phyloP scores from a whole-genome alignment of 2,797 vertebrate species.

The Muraenolepis orangiensis region DNA sequence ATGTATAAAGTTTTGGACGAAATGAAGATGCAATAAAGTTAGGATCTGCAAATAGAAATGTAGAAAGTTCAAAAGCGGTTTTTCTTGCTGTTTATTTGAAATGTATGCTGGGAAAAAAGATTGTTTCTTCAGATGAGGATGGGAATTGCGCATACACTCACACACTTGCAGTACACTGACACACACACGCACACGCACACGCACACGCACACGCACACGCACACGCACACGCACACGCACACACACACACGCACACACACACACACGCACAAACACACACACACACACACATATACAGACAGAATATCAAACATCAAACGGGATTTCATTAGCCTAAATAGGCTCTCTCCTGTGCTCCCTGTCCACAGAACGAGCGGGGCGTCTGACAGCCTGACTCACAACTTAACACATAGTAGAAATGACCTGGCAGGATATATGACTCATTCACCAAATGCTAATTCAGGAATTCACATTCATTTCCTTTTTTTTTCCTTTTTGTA shows the following conservation, averaged over 20 bases:
- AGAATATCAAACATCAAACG: slow-evolving; percentile 3
- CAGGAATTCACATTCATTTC: slow-evolving; percentile 50
- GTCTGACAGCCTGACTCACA: slow-evolving; percentile 57
- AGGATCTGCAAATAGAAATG: not conserved
- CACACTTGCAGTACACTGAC: too few species aligned
- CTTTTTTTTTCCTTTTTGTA: slow-evolving; percentile 60
- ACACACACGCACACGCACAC: slow-evolving; percentile 27
- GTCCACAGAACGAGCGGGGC: slow-evolving; percentile 40
- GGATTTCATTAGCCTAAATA: slow-evolving; percentile 58
- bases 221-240: not conserved
- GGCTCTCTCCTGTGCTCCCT: slow-evolving; percentile 49
- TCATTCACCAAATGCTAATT: not conserved
- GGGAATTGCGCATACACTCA: not conserved
- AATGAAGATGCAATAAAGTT: not conserved
- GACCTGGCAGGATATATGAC: slow-evolving; percentile 70
- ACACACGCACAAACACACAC: slow-evolving; percentile 21
- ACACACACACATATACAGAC: slow-evolving; percentile 23
- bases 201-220: slow-evolving; percentile 9
- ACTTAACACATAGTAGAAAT: slow-evolving; percentile 71
- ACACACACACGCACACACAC: slow-evolving; percentile 22
- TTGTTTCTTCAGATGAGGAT: not conserved
- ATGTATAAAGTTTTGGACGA: not conserved
- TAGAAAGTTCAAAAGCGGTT: not conserved
- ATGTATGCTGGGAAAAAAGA: not conserved
- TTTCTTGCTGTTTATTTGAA: not conserved